These are phyloP conservation scores for Scomber colias DNA, from an alignment of 2,113 vertebrate genomes.

Conservation along the genomic window DNA sequence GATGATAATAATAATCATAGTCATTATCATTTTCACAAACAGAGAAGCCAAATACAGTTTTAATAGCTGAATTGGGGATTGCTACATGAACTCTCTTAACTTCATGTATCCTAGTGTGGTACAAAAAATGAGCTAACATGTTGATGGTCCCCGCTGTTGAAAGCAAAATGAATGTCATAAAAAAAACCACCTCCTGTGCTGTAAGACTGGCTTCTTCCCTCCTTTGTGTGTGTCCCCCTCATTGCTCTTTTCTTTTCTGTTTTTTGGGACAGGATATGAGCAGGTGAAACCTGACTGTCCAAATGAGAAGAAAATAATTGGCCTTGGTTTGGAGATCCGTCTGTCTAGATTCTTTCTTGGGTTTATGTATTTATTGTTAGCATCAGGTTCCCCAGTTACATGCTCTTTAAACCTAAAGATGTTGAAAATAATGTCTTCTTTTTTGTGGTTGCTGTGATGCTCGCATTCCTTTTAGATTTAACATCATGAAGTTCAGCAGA, in stretches of 20 bases:
- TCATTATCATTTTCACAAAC: too few relatives aligned
- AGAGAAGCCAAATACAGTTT: too few relatives aligned
- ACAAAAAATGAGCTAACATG: not conserved
- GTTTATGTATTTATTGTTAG: not conserved
- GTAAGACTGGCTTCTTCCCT: not conserved
- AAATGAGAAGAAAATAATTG: slow-evolving; percentile 35
- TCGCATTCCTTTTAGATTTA: not conserved
- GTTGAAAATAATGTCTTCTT: not conserved
- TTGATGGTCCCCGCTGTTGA: not conserved
- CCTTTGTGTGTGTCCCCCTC: slow-evolving; percentile 2
- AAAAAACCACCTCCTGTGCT: slow-evolving; percentile 11
- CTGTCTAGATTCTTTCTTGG: not conserved
- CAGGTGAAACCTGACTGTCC: slow-evolving; percentile 27
- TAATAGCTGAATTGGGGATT: too few relatives aligned
- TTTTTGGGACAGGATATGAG: slow-evolving; percentile 17
- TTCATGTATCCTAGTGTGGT: not conserved
- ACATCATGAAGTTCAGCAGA: not conserved
- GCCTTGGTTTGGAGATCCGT: slow-evolving; percentile 14
- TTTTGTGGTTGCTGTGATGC: not conserved
- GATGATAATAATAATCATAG: too few relatives aligned
- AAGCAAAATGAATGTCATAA: slow-evolving; percentile 24
- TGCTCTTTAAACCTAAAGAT: not conserved
- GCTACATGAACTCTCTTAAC: not conserved
- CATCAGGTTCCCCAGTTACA: slow-evolving; percentile 6
- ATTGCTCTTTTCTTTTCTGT: not conserved